Base-by-base conservation (phyloP, 2,113 vertebrate species). In the Periophthalmodon schlosseri region DNA sequence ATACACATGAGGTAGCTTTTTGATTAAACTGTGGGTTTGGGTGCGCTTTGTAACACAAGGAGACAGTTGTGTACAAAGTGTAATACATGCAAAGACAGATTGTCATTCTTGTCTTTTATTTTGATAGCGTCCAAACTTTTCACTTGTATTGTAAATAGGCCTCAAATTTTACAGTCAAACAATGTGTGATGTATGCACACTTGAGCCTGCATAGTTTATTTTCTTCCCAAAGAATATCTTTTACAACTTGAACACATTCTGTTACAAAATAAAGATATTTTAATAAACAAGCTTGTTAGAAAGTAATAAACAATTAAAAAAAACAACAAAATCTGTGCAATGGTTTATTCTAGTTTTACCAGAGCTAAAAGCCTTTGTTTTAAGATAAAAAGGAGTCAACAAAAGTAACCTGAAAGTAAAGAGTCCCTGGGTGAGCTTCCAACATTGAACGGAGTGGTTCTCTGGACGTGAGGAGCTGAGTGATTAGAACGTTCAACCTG, bases 171-270 rank as follows among this genome's bases (percentile, higher is more conserved):
- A 44, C 63, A 65, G 49, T 36, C 76, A 64, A 73, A 81, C 79
- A 84, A 82, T 68, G 56, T 84, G 66, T 33, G 58, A 56, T 61
- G 33, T 57, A 28, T 70, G 68, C 72, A 87, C 77, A 82, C 74
- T 72, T 83, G 74, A 67, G 69, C 88, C 91, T 91, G 89, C 88
- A 91, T 91, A 89, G 90, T 93, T 91, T 87, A 89, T 90, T 90
- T 74, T 89, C 78, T 73, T 88, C 80, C 82, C 75, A 89, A 88
- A 84, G 76, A 81, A 81, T 33, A 63, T 76, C 73, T 76, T 69
- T 80, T 69, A 87, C 81, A 86, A 84, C 75, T 87, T 75, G 57
- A 66, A 86, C 75, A 86, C 71, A 82, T 73, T 84, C 36, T 70
- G 80, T 84, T 88, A 89, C 82, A 88, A 84, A 86, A 85, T 70